Evolutionary conservation across 2,888 invertebrate genomes (phyloP), one percentile per base, ranked within the genome.

Genomic region (Hypomecis punctinalis): DNA sequence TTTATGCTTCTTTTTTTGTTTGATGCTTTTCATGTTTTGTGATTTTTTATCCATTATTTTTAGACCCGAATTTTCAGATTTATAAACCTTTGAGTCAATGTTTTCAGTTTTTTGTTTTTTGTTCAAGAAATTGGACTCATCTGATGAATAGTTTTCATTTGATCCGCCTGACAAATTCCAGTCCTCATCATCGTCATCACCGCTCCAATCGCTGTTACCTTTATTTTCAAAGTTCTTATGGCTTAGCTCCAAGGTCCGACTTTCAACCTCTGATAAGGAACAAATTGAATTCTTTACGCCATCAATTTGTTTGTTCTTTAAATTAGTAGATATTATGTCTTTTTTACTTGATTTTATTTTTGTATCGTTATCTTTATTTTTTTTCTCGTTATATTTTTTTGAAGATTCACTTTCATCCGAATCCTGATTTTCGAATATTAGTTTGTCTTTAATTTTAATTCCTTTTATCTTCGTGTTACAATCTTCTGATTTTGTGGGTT

Each of bases 381-480:
- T 7, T 11, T 10, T 48, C 6, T 60, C n/a, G 37, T 9, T 36
- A 0, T 11, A 6, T 6, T 33, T 23, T 23, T 13, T 5, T 13
- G 10, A n/a, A 0, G 40, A 60, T 2, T 40, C 52, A 54, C 47
- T 61, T 40, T 9, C 39, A 47, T 54, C 55, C 11, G 37, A 43
- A 49, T 61, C 49, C 37, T 48, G 48, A 55, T 55, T 37, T 57
- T 54, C 46, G 36, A 49, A 62, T 42, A 13, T 23, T 5, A 33
- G 5, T 52, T 61, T 61, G 13, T 67, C 52, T 13, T 43, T 54
- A 11, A 54, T 43, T 54, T 36, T 8, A 35, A 36, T 35, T 36
- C 11, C 7, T 11, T 43, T 39, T 11, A 5, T 33, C 11, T 37
- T 45, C n/a, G 8, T 35, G 6, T 46, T 40, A 7, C 11, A 9